phyloP scores from a whole-genome alignment of 2,113 vertebrate species.

The Pica pica region DNA sequence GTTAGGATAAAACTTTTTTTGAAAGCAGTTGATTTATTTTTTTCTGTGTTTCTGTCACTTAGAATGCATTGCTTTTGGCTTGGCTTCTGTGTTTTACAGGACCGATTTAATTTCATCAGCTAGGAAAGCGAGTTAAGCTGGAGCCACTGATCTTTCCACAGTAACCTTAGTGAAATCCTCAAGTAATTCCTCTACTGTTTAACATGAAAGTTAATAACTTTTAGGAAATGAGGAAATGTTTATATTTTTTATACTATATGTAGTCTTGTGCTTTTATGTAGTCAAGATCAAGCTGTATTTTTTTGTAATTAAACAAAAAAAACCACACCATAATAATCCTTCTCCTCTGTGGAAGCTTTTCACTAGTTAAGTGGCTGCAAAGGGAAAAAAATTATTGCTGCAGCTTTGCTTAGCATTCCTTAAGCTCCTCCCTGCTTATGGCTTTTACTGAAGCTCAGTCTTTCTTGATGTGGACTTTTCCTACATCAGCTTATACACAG shows the following conservation, averaged over 20 bases:
- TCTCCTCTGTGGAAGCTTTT: background rate
- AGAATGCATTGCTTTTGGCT: background rate
- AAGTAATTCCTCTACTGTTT: background rate
- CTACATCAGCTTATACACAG: background rate
- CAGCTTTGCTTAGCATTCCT: background rate
- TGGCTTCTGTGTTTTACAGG: background rate
- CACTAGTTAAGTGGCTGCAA: background rate
- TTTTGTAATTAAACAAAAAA: background rate
- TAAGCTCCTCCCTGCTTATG: background rate
- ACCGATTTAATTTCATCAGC: background rate
- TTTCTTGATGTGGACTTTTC: background rate
- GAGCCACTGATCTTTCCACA: background rate
- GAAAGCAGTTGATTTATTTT: background rate
- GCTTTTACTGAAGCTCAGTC: background rate
- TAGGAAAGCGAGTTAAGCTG: background rate
- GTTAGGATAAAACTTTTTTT: background rate
- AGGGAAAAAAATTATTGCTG: background rate
- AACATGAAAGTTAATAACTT: background rate
- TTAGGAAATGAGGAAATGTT: background rate
- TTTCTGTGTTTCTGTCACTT: background rate
- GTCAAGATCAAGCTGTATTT: background rate
- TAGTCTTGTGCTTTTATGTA: background rate
- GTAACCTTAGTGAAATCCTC: background rate
- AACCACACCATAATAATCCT: background rate
- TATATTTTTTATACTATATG: background rate